Evolutionary conservation across 2,888 invertebrate species (phyloP), one percentile per base, ranked within the genome.

Genomic region (Ochropleura leucogaster): DNA sequence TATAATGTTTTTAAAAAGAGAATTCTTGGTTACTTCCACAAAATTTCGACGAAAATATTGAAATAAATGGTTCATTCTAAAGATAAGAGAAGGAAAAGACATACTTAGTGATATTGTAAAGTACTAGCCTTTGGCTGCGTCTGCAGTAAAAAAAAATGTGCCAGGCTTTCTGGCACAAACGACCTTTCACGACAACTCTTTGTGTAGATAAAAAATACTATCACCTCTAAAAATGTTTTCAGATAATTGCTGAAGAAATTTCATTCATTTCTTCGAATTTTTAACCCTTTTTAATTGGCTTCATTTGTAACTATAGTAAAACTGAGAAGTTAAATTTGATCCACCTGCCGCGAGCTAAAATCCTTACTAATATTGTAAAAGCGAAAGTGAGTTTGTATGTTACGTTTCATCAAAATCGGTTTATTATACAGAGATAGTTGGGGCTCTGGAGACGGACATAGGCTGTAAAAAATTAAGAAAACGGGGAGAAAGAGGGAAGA

Each of bases 1-100:
- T 74, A 77, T 82, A 72, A 80, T 73, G 80, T 74, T 42, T 30
- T 44, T 55, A 66, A 70, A 62, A 80, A 62, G 47, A 49, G 47
- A 63, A 51, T 47, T 51, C 68, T 68, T 67, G 40, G 63, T 51
- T 51, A 57, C 72, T n/a, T 57, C n/a, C 3, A 64, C 68, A 49
- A 72, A 70, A 76, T 68, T 46, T 18, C n/a, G 60, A 69, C 59
- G 53, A 68, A 82, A 72, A 64, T 75, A 62, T 14, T 49, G 6
- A 53, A 68, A 30, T 62, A 66, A 49, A 20, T 66, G 40, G 67
- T 55, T 46, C 42, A 9, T 73, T 57, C 8, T 44, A 40, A 79
- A 72, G 68, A 68, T 72, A 65, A 63, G 66, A 47, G 12, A 1
- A 47, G 47, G 60, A 68, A 65, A 42, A 51, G 47, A 59, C 67